Evolutionary conservation across 2,113 vertebrate species (phyloP), one percentile per base, ranked within the genome.

Genomic region (Otis tarda): DNA sequence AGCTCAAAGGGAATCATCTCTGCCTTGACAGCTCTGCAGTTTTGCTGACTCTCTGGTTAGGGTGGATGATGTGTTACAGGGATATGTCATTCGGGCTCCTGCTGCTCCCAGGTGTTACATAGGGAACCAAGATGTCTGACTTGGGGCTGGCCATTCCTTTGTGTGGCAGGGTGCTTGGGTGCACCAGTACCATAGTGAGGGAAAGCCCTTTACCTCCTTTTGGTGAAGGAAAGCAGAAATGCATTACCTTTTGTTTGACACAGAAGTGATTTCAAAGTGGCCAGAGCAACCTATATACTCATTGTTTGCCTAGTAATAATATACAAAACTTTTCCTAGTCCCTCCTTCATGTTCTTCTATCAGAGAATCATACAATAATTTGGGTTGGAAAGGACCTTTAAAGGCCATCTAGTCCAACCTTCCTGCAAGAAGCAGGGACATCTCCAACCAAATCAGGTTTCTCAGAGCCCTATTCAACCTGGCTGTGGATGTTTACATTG

Each of bases 11-110:
- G 43, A 39, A 70, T 33, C 3, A 7, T 8, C 18, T 64, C 33
- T 4, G 4, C 37, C 43, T 60, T 81, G 55, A 13, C 8, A 64
- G 23, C 17, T 41, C 68, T 0, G 2, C 28, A 27, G 20, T 63
- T 85, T 39, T 75, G 35, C 20, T 89, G 60, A 6, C 13, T 50
- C 12, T 49, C 7, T 0, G 1, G 17, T 22, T 0, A 3, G 31
- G 7, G 13, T 20, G 55, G 24, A 28, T 27, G 47, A 12, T 45
- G 31, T n/a, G 11, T 61, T 79, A 37, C 53, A 56, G 31, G 8
- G 5, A 27, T 63, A 25, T 1, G 1, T 7, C 43, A 35, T 57
- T 80, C 0, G 5, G 50, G 35, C 55, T 89, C 24, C 55, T 74
- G 14, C 31, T 47, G 33, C 33, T 33, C 45, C n/a, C 12, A 19